These are phyloP conservation scores for Telmatochromis sp. DNA, from an alignment of 2,113 vertebrate genomes.

Conservation along the genomic window DNA sequence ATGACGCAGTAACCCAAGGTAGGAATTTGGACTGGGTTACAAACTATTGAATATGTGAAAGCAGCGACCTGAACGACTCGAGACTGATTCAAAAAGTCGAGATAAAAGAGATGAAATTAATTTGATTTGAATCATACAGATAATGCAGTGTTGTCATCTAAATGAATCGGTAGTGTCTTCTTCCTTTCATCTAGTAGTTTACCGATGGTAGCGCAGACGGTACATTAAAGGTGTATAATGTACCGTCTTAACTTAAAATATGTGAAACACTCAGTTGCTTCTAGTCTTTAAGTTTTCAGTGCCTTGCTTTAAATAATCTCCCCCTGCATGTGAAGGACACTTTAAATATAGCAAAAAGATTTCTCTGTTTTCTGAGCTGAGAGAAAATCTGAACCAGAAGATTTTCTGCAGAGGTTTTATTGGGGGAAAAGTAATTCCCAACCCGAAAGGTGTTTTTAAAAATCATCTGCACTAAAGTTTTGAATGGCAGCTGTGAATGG, in stretches of 20 bases:
- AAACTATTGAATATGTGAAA: neutral
- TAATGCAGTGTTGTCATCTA: neutral
- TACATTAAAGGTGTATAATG: neutral
- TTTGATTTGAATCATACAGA: neutral
- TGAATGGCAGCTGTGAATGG: neutral
- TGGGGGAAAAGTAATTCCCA: neutral
- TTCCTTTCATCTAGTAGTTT: neutral
- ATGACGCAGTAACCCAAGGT: neutral
- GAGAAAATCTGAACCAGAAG: neutral
- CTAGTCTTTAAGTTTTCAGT: neutral
- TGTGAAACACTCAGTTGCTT: neutral
- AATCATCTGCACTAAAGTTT: neutral
- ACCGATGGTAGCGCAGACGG: neutral
- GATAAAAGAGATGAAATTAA: neutral
- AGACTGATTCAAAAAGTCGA: neutral
- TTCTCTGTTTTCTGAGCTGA: neutral
- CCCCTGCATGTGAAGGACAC: neutral
- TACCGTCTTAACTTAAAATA: neutral
- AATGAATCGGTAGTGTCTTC: neutral
- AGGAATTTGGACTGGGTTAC: neutral
- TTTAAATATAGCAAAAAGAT: neutral
- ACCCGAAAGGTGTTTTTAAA: neutral
- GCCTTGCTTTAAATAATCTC: neutral
- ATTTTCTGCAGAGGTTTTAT: neutral
- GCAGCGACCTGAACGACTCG: neutral